Evolutionary conservation across 2,797 vertebrate species (phyloP), one percentile per base, ranked within the genome.

Genomic region (Pagetopsis macropterus): DNA sequence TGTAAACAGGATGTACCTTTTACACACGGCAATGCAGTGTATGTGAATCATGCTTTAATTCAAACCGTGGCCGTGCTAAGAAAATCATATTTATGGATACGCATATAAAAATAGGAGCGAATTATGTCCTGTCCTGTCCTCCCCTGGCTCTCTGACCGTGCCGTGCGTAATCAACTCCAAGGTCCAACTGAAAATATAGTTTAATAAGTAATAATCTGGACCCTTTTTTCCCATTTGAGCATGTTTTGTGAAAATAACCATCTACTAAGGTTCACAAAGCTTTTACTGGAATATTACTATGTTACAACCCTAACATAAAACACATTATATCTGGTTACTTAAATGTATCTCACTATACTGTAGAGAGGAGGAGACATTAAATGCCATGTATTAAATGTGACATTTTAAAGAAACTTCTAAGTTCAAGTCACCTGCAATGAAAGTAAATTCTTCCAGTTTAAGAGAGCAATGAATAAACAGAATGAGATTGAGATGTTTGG

Each of bases 1-100:
- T 87, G 79, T 89, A 73, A 77, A 92, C 91, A 91, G 88, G 90
- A 88, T 90, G 91, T 87, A 90, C 84, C 90, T 87, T 88, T 85
- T 81, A 84, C 75, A 72, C 81, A 88, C 89, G 90, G 88, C 91
- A 88, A 79, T 87, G 89, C 79, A 79, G 85, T 88, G 87, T 84
- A 59, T 70, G 81, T 81, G 84, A 93, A 92, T 89, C 84, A 81
- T 67, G 57, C 76, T 75, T 84, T 83, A 85, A 84, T 83, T 65
- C 73, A 59, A 73, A 45, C 76, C 37, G 44, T 17, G 57, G 1
- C 12, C 27, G 57, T 62, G 75, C 76, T 75, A 21, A 50, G 37
- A 73, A 6, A 64, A 56, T 55, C 58, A 5, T 61, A 49, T 80
- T 56, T 72, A 57, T 75, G 37, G 56, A 31, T 79, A 83, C 46